A percentile compares a stretch with the other conserved stretches of the same genome.
These are phyloP conservation scores for Oscheius sp. DNA, from an alignment of 2,888 invertebrate genomes.

Conservation along the genomic window DNA sequence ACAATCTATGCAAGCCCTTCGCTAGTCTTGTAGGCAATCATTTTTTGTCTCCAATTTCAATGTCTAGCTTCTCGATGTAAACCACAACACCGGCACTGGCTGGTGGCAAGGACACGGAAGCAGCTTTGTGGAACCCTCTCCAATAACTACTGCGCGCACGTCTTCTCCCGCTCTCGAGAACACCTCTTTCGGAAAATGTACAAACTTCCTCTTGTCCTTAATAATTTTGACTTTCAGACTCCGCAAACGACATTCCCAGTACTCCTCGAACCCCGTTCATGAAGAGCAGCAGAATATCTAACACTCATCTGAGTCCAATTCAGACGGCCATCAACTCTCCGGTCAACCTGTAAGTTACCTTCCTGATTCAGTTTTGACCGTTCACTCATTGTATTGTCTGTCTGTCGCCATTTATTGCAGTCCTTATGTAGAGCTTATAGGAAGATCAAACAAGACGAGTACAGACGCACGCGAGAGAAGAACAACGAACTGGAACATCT, in stretches of 20 bases:
- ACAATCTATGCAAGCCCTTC: not conserved
- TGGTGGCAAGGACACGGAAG: slow-evolving; percentile 33
- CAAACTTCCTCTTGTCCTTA: not conserved
- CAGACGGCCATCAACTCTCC: slow-evolving; percentile 18
- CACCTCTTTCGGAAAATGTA: slow-evolving; percentile 25
- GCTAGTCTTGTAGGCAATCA: not conserved
- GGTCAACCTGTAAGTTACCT: slow-evolving; percentile 11
- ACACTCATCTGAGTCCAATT: slow-evolving; percentile 12
- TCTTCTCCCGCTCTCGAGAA: not conserved
- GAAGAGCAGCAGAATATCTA: not conserved
- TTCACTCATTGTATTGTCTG: too few species aligned
- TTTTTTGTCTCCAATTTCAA: not conserved
- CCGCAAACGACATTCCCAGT: not conserved
- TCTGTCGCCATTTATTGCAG: too few species aligned
- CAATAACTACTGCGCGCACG: not conserved
- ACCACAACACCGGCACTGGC: not conserved
- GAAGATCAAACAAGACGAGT: slow-evolving; percentile 22
- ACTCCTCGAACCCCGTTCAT: slow-evolving; percentile 12
- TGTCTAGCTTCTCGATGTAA: slow-evolving; percentile 9
- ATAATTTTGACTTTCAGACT: not conserved
- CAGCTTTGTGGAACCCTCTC: not conserved
- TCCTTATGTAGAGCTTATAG: slow-evolving; percentile 5
- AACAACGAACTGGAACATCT: slow-evolving; percentile 3
- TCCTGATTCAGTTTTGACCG: not conserved
- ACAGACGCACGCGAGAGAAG: not conserved